These are phyloP conservation scores for Trididemnum miniatum DNA, from an alignment of 23 tunicate species.

Conservation along the genomic window DNA sequence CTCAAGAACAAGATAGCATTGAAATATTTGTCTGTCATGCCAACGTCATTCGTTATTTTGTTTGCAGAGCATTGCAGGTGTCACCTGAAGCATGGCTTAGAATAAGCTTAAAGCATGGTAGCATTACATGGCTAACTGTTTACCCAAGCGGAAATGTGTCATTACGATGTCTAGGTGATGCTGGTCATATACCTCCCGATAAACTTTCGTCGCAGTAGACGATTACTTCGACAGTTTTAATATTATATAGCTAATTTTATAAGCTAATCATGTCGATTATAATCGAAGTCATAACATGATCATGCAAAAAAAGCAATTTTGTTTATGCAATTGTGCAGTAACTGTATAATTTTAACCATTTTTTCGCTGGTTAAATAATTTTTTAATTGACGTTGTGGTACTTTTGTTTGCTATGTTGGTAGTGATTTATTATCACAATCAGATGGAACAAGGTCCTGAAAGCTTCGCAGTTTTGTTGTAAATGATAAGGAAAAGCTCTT, in stretches of 20 bases:
- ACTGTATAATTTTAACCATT: too few relatives aligned
- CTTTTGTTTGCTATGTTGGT: too few relatives aligned
- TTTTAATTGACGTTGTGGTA: too few relatives aligned
- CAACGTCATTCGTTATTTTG: slow-evolving; percentile 92
- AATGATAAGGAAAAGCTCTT: background rate
- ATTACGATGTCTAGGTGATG: slow-evolving; percentile 63
- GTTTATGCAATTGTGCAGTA: too few relatives aligned
- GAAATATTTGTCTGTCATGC: slow-evolving; percentile 93
- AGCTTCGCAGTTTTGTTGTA: background rate
- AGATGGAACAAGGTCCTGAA: background rate
- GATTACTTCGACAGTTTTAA: too few relatives aligned
- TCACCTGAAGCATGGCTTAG: slow-evolving; percentile 93
- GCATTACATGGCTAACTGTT: slow-evolving; percentile 72
- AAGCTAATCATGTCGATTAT: too few relatives aligned
- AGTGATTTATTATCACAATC: background rate
- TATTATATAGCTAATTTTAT: too few relatives aligned
- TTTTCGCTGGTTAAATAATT: too few relatives aligned
- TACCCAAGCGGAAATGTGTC: slow-evolving; percentile 70
- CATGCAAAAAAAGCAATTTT: too few relatives aligned
- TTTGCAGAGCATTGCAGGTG: slow-evolving; percentile 74
- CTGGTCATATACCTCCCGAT: slow-evolving; percentile 53
- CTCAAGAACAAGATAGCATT: slow-evolving; percentile 52
- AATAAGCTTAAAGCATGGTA: slow-evolving; percentile 67
- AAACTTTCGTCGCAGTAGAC: slow-evolving; percentile 16
- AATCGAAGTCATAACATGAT: too few relatives aligned